phyloP scores from a whole-genome alignment of 2,888 invertebrate species.

The Amphipyra berbera region DNA sequence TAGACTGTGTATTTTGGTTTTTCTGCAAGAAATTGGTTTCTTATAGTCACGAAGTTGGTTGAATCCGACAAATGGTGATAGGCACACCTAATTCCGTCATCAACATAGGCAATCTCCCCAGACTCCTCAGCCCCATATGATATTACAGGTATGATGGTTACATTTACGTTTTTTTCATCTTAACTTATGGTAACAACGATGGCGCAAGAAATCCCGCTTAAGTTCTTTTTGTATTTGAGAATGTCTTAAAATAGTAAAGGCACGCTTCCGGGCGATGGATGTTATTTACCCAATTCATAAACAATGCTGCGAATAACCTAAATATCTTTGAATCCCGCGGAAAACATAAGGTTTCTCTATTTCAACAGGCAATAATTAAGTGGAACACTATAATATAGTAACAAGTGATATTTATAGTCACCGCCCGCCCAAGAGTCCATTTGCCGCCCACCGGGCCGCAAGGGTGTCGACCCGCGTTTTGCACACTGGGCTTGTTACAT shows the following conservation, averaged over 20 bases:
- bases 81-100: too few species aligned
- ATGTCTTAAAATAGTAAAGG: slow-evolving; percentile 41
- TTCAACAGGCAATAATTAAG: slow-evolving; percentile 79
- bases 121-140: too few species aligned
- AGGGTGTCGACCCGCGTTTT: slow-evolving; percentile 77
- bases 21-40: too few species aligned
- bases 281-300: slow-evolving; percentile 44
- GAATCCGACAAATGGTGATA: too few species aligned
- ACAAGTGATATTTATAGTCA: slow-evolving; percentile 79
- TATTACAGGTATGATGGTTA: background rate
- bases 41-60: too few species aligned
- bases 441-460: slow-evolving; percentile 78
- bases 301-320: slow-evolving; percentile 55
- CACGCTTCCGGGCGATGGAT: slow-evolving; percentile 20
- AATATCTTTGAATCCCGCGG: slow-evolving; percentile 38
- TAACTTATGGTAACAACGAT: slow-evolving; percentile 16
- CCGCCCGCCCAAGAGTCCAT: slow-evolving; percentile 75
- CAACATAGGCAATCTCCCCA: too few species aligned
- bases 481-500: slow-evolving; percentile 68
- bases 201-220: slow-evolving; percentile 13
- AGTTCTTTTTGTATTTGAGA: slow-evolving; percentile 26
- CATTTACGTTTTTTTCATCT: background rate
- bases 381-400: slow-evolving; percentile 78
- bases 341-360: slow-evolving; percentile 52
- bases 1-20: too few species aligned